Evolutionary conservation across 2,888 invertebrate genomes (phyloP), one percentile per base, ranked within the genome.

Genomic region (Himalopsyche kuldschensis): DNA sequence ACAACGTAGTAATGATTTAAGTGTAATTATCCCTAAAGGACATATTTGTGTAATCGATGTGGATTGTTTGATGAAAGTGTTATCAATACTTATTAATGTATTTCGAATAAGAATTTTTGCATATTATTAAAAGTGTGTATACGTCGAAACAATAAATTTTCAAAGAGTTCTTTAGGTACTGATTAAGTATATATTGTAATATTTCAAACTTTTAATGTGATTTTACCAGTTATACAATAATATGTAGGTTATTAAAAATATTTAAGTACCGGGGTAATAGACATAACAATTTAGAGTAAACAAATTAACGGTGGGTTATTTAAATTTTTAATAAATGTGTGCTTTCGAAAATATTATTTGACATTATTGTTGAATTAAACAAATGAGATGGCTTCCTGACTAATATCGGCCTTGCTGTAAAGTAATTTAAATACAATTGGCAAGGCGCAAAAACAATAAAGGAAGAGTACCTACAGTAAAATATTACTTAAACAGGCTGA

Each of bases 181-280:
- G 69, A 81, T 55, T 47, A 47, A 47, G 46, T 30, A 76, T 46
- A 41, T 75, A 31, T 75, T 78, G 75, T 84, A 82, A 79, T 81
- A 83, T 83, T 85, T 81, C 81, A 81, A 83, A 83, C 78, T 81
- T 83, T 85, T 76, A 85, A 85, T 85, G 85, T 85, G 85, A 85
- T 85, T 83, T 85, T 83, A 84, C 82, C 80, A 83, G 75, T 81
- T 81, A 83, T 83, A 81, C 55, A 55, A 69, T 55, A 80, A 82
- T 81, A 80, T 32, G 80, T 81, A 83, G 81, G 78, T 17, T 41
- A 41, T 81, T 24, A 85, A 75, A 83, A 41, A 81, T 81, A 83
- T 79, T 35, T 85, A 85, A 85, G 82, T 83, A 83, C 83, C 83
- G 85, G 85, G 85, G 85, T 85, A 85, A 85, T 85, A 85, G 85